phyloP scores from a whole-genome alignment of 2,797 vertebrate species.

The Notolabrus celidotus region DNA sequence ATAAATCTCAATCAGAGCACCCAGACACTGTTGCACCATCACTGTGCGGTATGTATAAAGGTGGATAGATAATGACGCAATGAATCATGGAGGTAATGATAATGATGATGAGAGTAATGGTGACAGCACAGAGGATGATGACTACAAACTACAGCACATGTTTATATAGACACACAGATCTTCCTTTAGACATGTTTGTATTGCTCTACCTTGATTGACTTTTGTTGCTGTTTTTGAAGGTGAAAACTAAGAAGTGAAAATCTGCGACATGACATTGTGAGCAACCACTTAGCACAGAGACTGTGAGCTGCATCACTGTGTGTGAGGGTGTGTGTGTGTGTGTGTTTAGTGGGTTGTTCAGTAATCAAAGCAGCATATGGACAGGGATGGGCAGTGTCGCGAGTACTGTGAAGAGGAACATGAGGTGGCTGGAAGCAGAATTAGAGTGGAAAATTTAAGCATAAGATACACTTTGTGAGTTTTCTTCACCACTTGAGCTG shows the following conservation, averaged over 20 bases:
- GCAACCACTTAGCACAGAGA: constrained; percentile 16
- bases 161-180: constrained; percentile 16
- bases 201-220: constrained; percentile 13
- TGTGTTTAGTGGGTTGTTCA: constrained; percentile 49
- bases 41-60: constrained; percentile 27
- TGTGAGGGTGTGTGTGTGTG: constrained; percentile 22
- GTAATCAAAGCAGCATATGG: constrained; percentile 65
- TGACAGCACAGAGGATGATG: constrained; percentile 33
- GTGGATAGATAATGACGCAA: constrained; percentile 44
- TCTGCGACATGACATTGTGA: constrained; percentile 16
- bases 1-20: constrained; percentile 65
- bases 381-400: constrained; percentile 21
- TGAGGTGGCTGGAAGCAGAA: constrained; percentile 33
- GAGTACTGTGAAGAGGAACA: constrained; percentile 46
- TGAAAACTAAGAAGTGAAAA: constrained; percentile 40
- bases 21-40: constrained; percentile 13
- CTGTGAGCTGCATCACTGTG: constrained; percentile 21
- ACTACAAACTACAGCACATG: constrained; percentile 18
- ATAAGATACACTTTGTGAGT: constrained; percentile 24
- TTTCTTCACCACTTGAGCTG: constrained; percentile 24
- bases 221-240: constrained; percentile 31
- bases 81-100: constrained; percentile 48
- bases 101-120: constrained; percentile 47
- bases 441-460: constrained; percentile 29
- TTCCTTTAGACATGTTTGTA: neutral